Percentiles rank a stretch among this genome's conserved stretches.
Conservation (phyloP, 53 echinoderm and acorn worm species). For the Patiria pectinifera region DNA sequence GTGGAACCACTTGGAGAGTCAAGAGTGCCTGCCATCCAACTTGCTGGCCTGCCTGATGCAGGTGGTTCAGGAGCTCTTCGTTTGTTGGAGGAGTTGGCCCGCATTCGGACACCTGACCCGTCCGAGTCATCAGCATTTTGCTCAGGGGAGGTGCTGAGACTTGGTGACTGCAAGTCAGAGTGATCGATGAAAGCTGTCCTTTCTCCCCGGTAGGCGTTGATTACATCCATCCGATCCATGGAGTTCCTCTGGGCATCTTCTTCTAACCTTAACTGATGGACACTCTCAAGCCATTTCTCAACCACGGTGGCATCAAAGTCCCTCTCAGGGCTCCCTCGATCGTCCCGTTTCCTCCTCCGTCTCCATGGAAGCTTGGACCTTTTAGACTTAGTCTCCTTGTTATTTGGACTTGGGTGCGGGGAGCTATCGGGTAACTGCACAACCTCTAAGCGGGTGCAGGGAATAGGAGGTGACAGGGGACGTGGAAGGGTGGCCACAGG, state of each 20-base stretch:
- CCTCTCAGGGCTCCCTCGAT: slow-evolving; percentile 89
- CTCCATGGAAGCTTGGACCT: slow-evolving; percentile 81
- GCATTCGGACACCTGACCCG: slow-evolving; percentile 19
- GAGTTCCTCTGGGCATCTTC: slow-evolving; percentile 69
- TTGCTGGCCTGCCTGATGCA: slow-evolving; percentile 27
- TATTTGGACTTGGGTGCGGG: slow-evolving; percentile 56
- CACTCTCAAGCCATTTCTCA: slow-evolving; percentile 79
- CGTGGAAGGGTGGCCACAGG: slow-evolving; percentile 62
- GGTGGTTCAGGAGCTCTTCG: slow-evolving; percentile 88
- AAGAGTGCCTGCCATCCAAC: slow-evolving; percentile 43
- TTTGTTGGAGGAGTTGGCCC: slow-evolving; percentile 57
- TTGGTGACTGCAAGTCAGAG: slow-evolving; percentile 27
- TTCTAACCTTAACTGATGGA: slow-evolving; percentile 34
- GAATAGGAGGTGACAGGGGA: slow-evolving; percentile 66
- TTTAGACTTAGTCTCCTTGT: slow-evolving; percentile 70
- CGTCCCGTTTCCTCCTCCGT: slow-evolving; percentile 65
- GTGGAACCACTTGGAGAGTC: slow-evolving; percentile 18
- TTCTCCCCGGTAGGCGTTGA: slow-evolving; percentile 95
- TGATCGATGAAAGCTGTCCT: slow-evolving; percentile 78
- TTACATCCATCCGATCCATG: slow-evolving; percentile 88
- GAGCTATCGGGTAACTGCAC: slow-evolving; percentile 49
- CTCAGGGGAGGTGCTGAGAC: slow-evolving; percentile 36
- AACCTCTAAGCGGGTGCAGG: slow-evolving; percentile 29
- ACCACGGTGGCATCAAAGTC: slow-evolving; percentile 89
- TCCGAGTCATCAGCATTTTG: slow-evolving; percentile 42